Percentiles rank a stretch among this genome's conserved stretches.
Evolutionary conservation across 2,113 vertebrate genomes (phyloP).

Genomic region (Acrocephalus arundinaceus): DNA sequence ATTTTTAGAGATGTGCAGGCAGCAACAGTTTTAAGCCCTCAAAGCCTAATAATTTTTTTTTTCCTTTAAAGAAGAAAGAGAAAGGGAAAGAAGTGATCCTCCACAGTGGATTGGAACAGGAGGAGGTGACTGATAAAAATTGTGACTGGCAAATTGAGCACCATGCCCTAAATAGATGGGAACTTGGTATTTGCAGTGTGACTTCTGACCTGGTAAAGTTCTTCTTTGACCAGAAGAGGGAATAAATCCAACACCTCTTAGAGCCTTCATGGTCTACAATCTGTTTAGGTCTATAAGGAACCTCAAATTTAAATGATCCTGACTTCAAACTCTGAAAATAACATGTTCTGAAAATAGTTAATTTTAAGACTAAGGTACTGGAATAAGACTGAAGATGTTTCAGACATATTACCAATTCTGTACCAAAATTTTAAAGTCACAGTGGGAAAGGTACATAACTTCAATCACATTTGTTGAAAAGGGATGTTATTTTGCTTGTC

Average conservation of each 20-base stretch:
- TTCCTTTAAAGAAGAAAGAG: constrained; percentile 15
- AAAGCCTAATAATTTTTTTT: constrained; percentile 44
- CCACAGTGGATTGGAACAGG: neutral
- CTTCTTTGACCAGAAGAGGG: neutral
- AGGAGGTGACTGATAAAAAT: neutral
- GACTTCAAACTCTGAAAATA: neutral
- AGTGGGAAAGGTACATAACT: neutral
- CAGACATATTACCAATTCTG: neutral
- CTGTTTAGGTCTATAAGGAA: neutral
- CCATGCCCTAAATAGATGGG: neutral
- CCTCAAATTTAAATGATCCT: neutral
- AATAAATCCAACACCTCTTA: neutral
- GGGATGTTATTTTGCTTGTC: neutral
- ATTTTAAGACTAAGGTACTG: neutral
- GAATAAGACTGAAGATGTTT: neutral
- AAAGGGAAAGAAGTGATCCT: neutral
- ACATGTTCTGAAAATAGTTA: neutral
- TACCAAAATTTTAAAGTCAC: neutral
- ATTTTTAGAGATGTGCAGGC: constrained; percentile 50
- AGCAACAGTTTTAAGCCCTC: constrained; percentile 30
- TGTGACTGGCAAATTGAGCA: neutral
- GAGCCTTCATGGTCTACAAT: neutral
- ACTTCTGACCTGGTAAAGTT: neutral
- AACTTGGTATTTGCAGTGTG: neutral
- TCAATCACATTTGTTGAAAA: neutral